Percentiles rank a stretch among this genome's conserved stretches.
phyloP scores from a whole-genome alignment of 1,140 invertebrate genomes.

The Pteromalus puparum region DNA sequence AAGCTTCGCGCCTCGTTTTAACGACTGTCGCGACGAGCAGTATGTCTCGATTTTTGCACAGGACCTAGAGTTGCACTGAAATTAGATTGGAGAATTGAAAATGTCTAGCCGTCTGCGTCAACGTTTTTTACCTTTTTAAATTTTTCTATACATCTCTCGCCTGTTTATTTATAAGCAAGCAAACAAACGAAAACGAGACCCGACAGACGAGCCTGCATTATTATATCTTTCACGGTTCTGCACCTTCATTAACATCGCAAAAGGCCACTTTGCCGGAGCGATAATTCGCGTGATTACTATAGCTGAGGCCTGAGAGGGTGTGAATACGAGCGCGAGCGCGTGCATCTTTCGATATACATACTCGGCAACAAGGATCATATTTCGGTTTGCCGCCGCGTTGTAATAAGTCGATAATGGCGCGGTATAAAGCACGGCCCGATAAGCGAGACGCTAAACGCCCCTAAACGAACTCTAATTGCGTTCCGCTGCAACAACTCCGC shows the following conservation, averaged over 20 bases:
- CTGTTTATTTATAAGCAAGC: not conserved
- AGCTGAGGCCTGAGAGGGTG: constrained; percentile 37
- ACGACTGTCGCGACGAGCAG: no score
- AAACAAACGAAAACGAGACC: not conserved
- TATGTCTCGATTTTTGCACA: no score
- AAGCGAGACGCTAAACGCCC: constrained; percentile 71
- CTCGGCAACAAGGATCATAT: constrained; percentile 27
- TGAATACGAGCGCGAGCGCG: constrained; percentile 19
- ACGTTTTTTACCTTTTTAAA: no score
- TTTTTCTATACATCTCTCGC: no score
- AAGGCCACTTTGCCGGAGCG: constrained; percentile 12
- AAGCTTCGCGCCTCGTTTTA: no score
- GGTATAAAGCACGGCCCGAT: constrained; percentile 62
- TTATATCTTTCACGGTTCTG: not conserved
- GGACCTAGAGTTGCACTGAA: no score
- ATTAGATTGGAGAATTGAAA: no score
- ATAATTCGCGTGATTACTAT: constrained; percentile 41
- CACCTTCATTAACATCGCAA: constrained; percentile 34
- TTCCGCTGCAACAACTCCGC: constrained; percentile 46
- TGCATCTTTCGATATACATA: constrained; percentile 6
- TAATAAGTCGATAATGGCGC: constrained; percentile 76
- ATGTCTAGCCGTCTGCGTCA: no score
- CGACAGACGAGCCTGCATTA: not conserved
- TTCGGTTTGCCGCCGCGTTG: constrained; percentile 52
- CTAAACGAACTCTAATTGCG: constrained; percentile 74